Evolutionary conservation across 2,888 invertebrate genomes (phyloP).

Genomic region (Drosophila ustulata): DNA sequence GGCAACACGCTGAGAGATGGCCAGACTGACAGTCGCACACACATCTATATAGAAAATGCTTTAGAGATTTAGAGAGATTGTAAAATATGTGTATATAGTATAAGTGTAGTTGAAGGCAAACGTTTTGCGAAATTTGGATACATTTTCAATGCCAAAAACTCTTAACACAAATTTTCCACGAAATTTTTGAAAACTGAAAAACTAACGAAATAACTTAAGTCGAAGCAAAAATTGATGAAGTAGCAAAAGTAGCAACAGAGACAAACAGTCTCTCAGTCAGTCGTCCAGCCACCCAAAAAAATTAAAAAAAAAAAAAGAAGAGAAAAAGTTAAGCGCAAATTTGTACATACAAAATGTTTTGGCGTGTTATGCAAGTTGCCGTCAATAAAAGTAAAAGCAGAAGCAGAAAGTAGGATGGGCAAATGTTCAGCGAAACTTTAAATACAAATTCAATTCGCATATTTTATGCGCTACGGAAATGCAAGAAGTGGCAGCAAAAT

Average conservation of each 20-base stretch:
- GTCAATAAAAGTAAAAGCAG: slow-evolving; percentile 42
- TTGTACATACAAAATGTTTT: slow-evolving; percentile 80
- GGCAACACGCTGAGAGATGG: slow-evolving; percentile 54
- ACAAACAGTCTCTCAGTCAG: slow-evolving; percentile 17
- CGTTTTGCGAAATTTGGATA: slow-evolving; percentile 37
- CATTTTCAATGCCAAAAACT: slow-evolving; percentile 37
- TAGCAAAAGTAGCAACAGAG: slow-evolving; percentile 13
- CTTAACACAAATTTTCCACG: slow-evolving; percentile 42
- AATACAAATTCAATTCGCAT: slow-evolving; percentile 81
- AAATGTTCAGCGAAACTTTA: slow-evolving; percentile 65
- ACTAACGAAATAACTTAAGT: slow-evolving; percentile 53
- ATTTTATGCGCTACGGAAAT: slow-evolving; percentile 73
- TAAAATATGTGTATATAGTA: slow-evolving; percentile 18
- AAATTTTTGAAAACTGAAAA: slow-evolving; percentile 26
- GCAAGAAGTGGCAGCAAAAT: slow-evolving; percentile 47
- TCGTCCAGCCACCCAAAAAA: slow-evolving; percentile 18
- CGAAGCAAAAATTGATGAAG: slow-evolving; percentile 63
- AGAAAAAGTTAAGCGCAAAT: slow-evolving; percentile 74
- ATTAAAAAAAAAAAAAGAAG: slow-evolving; percentile 19
- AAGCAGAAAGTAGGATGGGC: slow-evolving; percentile 31
- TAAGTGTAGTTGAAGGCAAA: slow-evolving; percentile 12
- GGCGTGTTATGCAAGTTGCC: slow-evolving; percentile 75
- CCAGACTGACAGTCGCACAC: slow-evolving; percentile 13
- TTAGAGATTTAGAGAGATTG: slow-evolving; percentile 30
- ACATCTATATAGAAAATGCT: slow-evolving; percentile 36